Conservation (phyloP, 2,113 vertebrate genomes). For the Antechinus flavipes region DNA sequence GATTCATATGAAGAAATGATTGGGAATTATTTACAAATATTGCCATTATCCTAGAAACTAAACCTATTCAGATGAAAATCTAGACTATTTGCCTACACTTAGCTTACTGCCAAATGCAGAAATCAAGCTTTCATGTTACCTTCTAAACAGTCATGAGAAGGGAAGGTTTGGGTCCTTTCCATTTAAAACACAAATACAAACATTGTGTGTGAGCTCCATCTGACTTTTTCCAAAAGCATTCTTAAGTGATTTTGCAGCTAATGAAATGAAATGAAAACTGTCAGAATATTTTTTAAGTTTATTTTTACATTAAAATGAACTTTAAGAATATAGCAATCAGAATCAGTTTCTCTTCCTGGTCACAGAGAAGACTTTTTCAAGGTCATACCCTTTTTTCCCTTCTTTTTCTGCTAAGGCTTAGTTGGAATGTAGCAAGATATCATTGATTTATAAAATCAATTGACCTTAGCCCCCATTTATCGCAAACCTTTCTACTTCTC, state of each 20-base stretch:
- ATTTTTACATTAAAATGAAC: neutral
- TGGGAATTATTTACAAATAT: neutral
- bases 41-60: neutral
- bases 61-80: neutral
- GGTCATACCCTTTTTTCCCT: neutral
- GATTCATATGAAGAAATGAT: neutral
- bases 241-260: neutral
- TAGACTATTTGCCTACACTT: neutral
- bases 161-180: neutral
- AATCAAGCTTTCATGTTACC: neutral
- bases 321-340: neutral
- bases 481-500: neutral
- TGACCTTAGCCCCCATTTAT: constrained; percentile 21
- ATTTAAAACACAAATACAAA: constrained; percentile 11
- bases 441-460: constrained; percentile 35
- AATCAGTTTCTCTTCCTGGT: constrained; percentile 26
- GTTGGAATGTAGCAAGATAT: neutral
- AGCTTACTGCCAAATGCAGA: neutral
- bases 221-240: neutral
- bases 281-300: constrained; percentile 4
- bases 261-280: neutral
- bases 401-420: neutral
- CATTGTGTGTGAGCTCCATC: neutral
- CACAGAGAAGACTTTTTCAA: constrained; percentile 25
- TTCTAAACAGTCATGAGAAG: constrained; percentile 15